Percentiles rank a stretch among this genome's conserved stretches.
Evolutionary conservation across 2,888 invertebrate species (phyloP).

Genomic region (Nycteola revayana): DNA sequence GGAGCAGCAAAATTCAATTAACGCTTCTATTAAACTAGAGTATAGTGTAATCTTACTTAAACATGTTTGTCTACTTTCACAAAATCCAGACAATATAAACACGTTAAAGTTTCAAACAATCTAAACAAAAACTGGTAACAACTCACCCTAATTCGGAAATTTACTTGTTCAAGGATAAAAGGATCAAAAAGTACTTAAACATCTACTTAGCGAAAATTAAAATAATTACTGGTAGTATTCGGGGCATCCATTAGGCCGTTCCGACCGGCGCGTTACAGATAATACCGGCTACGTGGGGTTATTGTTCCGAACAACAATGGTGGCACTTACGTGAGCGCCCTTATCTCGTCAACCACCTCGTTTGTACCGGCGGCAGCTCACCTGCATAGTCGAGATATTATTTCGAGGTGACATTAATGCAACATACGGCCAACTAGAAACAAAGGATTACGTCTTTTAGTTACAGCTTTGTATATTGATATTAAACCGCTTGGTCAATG

Average conservation of each 20-base stretch:
- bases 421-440: constrained; percentile 31
- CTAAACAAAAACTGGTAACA: constrained; percentile 35
- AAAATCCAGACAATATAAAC: constrained; percentile 11
- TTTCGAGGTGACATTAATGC: constrained; percentile 37
- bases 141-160: constrained; percentile 43
- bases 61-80: constrained; percentile 1
- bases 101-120: constrained; percentile 28
- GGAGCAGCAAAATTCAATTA: too few species aligned
- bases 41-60: neutral
- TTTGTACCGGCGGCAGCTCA: constrained; percentile 55
- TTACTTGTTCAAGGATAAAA: constrained; percentile 46
- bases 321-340: constrained; percentile 56
- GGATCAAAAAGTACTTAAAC: constrained; percentile 56
- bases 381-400: constrained; percentile 55
- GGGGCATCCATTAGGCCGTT: constrained; percentile 58
- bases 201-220: constrained; percentile 62
- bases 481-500: too few species aligned
- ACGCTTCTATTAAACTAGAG: too few species aligned
- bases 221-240: constrained; percentile 61
- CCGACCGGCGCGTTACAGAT: constrained; percentile 54
- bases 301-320: constrained; percentile 67
- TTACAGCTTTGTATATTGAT: too few species aligned
- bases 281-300: constrained; percentile 57
- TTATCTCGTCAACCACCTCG: constrained; percentile 68
- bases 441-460: constrained; percentile 9